Percentiles rank a stretch among this genome's conserved stretches.
Conservation (phyloP, 1,140 invertebrate genomes). For the Arion vulgaris region DNA sequence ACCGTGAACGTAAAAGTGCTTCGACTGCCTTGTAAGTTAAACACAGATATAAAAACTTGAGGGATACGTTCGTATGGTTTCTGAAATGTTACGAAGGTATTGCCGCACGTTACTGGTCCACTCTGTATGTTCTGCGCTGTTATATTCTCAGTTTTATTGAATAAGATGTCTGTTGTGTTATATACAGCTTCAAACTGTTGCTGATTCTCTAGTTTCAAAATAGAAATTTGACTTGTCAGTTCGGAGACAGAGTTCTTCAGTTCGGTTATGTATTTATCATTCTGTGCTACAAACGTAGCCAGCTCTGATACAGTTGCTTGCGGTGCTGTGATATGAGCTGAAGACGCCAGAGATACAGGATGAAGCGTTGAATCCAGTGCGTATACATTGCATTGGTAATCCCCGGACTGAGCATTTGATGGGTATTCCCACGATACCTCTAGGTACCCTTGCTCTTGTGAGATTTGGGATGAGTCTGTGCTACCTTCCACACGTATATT, state of each 20-base stretch:
- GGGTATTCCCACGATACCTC: background rate
- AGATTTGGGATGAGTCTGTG: background rate
- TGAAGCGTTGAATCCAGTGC: background rate
- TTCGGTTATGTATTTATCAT: background rate
- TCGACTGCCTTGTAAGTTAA: background rate
- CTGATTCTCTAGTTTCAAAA: background rate
- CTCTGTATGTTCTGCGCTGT: background rate
- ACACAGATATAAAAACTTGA: background rate
- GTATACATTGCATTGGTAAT: background rate
- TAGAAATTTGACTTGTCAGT: background rate
- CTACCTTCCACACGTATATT: background rate
- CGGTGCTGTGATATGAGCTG: background rate
- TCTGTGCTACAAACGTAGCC: background rate
- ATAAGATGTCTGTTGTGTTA: background rate
- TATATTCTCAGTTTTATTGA: background rate
- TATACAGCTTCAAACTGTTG: background rate
- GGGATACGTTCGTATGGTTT: background rate
- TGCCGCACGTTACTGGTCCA: background rate
- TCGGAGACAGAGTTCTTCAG: background rate
- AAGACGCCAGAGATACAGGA: background rate
- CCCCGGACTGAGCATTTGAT: background rate
- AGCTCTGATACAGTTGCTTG: background rate
- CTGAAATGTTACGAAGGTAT: background rate
- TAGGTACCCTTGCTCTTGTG: background rate
- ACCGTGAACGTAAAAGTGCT: background rate